These are phyloP conservation scores for Sarcophaga carnaria DNA, from an alignment of 2,888 invertebrate species.

Conservation along the genomic window DNA sequence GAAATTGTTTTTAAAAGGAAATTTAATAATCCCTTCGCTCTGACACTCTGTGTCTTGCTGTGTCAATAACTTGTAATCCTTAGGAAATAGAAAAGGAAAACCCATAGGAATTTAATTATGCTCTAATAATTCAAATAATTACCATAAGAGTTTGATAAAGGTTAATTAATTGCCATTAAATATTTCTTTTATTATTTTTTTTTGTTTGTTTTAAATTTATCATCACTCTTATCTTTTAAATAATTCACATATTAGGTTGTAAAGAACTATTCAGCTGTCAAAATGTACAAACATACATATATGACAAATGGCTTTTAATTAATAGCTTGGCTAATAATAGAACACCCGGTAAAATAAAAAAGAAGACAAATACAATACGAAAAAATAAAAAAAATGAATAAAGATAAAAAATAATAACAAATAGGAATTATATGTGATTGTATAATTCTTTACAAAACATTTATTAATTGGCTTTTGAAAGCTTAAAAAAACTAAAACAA, in stretches of 20 bases:
- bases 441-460: constrained; percentile 40
- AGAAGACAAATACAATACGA: neutral
- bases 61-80: neutral
- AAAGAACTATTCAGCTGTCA: constrained; percentile 18
- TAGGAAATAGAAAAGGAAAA: too few species aligned
- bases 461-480: constrained; percentile 41
- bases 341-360: constrained; percentile 5
- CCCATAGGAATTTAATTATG: neutral
- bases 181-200: neutral
- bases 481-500: constrained; percentile 33
- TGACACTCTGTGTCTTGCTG: neutral
- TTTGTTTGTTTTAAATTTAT: neutral
- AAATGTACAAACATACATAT: neutral
- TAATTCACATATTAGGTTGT: neutral
- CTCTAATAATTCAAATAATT: neutral
- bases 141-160: neutral
- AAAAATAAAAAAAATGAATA: neutral
- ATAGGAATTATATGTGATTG: constrained; percentile 28
- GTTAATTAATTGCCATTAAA: neutral
- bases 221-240: neutral
- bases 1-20: neutral
- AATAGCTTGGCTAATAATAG: constrained; percentile 21
- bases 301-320: constrained; percentile 31
- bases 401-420: constrained; percentile 38
- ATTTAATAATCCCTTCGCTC: neutral